A percentile compares a stretch with the other conserved stretches of the same genome.
Conservation (phyloP, 2,113 vertebrate genomes). For the Hemiscyllium ocellatum region DNA sequence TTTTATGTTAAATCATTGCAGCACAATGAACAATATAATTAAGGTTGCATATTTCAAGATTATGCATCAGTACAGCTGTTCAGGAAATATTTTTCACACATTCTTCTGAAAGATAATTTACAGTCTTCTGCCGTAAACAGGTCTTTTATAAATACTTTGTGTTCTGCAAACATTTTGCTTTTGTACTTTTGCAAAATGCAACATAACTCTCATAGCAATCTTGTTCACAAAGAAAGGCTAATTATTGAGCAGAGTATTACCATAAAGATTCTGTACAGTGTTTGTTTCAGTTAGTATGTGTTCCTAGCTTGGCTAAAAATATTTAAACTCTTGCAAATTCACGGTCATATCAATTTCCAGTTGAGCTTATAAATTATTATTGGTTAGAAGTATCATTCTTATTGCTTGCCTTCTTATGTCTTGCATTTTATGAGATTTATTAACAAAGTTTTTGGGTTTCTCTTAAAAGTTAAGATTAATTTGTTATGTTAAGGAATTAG, state of each 20-base stretch:
- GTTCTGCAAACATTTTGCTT: neutral
- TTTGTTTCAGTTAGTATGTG: neutral
- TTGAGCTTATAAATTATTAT: neutral
- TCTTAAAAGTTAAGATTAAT: neutral
- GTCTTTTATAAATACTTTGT: constrained; percentile 5
- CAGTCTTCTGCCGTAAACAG: too few species aligned
- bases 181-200: neutral
- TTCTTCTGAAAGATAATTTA: neutral
- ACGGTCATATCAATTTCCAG: too few species aligned
- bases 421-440: neutral
- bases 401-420: neutral
- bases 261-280: neutral
- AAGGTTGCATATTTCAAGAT: too few species aligned
- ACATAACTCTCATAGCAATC: neutral
- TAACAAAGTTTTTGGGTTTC: neutral
- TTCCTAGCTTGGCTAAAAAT: neutral
- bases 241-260: neutral
- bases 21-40: neutral
- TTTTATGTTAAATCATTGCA: neutral
- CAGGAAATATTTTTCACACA: neutral
- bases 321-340: neutral
- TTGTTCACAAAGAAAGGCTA: too few species aligned
- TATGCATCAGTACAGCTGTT: neutral
- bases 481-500: neutral
- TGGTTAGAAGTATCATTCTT: neutral